phyloP scores from a whole-genome alignment of 2,888 invertebrate species.

The Epistrophe grossulariae region DNA sequence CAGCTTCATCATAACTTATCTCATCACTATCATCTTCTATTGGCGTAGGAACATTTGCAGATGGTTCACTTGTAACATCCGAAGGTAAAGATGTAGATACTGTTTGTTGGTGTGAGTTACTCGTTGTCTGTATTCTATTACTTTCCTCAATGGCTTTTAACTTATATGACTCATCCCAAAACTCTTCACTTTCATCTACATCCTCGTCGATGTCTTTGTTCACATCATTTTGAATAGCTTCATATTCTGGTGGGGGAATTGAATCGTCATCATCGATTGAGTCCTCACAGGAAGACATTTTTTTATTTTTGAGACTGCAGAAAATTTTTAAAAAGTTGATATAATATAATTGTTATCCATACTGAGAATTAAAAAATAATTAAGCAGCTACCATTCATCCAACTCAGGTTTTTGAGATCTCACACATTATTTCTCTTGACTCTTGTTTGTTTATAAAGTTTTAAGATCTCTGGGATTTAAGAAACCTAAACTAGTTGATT shows the following conservation, averaged over 20 bases:
- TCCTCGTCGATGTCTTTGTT: slow-evolving; percentile 34
- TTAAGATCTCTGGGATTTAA: no score
- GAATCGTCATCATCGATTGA: slow-evolving; percentile 77
- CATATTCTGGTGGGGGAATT: slow-evolving; percentile 80
- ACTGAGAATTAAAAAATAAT: no score
- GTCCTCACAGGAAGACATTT: slow-evolving; percentile 64
- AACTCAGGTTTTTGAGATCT: no score
- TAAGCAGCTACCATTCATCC: no score
- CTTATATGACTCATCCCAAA: slow-evolving; percentile 43
- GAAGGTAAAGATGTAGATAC: slow-evolving; percentile 53
- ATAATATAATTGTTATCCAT: background rate
- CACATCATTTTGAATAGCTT: slow-evolving; percentile 74
- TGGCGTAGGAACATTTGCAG: slow-evolving; percentile 20
- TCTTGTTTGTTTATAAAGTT: no score
- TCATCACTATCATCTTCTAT: slow-evolving; percentile 55
- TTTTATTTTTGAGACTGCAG: slow-evolving; percentile 32
- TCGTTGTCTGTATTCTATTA: slow-evolving; percentile 25
- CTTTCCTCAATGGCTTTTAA: slow-evolving; percentile 46
- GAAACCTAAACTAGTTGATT: no score
- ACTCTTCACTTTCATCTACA: slow-evolving; percentile 65
- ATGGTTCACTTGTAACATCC: slow-evolving; percentile 30
- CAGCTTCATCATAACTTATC: slow-evolving; percentile 65
- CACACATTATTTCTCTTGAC: no score
- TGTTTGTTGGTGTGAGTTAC: slow-evolving; percentile 34
- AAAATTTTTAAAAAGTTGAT: background rate